Conservation (phyloP, 2,888 invertebrate genomes). For the Creontiades dilutus region DNA sequence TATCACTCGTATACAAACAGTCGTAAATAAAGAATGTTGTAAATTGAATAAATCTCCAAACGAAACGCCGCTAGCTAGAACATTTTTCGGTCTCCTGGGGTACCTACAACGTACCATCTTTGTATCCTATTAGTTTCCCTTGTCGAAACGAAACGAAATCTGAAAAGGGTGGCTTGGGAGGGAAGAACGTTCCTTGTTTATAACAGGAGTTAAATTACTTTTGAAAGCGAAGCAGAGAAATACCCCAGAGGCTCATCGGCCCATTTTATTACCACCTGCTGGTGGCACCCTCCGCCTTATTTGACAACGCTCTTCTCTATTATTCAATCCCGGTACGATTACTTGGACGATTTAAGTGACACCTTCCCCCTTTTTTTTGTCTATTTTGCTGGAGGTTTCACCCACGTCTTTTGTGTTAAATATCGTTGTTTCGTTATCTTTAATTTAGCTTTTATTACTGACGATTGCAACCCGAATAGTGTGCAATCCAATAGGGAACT, state of each 20-base stretch:
- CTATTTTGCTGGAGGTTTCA: background rate
- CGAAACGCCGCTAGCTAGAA: too few relatives aligned
- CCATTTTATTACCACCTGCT: constrained; percentile 59
- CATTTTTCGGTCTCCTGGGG: too few relatives aligned
- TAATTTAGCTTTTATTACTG: too few relatives aligned
- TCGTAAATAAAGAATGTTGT: too few relatives aligned
- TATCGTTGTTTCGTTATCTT: too few relatives aligned
- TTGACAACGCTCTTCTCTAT: constrained; percentile 40
- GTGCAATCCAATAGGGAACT: too few relatives aligned
- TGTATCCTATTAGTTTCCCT: background rate
- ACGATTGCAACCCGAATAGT: too few relatives aligned
- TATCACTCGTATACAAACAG: too few relatives aligned
- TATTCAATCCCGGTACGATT: constrained; percentile 52
- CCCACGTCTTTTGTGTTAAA: too few relatives aligned
- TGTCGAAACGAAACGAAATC: background rate
- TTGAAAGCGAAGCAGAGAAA: constrained; percentile 42
- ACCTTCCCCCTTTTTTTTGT: constrained; percentile 3
- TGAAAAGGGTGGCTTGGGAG: constrained; percentile 18
- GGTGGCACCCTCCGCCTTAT: constrained; percentile 11
- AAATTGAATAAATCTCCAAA: too few relatives aligned
- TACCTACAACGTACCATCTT: background rate
- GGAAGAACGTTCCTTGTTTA: constrained; percentile 2
- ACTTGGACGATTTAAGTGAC: constrained; percentile 64
- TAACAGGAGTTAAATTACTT: constrained; percentile 67
- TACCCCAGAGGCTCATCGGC: constrained; percentile 52